Evolutionary conservation across 2,113 vertebrate genomes (phyloP).

Genomic region (Phycodurus eques): DNA sequence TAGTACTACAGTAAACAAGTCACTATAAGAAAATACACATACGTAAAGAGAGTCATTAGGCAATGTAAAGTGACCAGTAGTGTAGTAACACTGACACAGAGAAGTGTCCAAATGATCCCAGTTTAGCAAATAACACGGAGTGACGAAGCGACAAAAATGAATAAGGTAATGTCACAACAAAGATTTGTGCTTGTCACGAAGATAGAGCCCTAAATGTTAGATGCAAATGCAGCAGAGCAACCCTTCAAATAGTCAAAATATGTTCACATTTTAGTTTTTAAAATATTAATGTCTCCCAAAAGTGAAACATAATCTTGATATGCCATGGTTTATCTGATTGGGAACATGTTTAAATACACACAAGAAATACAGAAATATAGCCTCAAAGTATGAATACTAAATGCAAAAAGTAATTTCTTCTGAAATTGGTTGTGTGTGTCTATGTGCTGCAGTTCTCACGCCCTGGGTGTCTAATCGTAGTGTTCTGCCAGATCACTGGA

Average conservation of each 20-base stretch:
- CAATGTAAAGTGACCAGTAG: too few relatives aligned
- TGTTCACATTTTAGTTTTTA: neutral
- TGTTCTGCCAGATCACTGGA: slow-evolving; percentile 44
- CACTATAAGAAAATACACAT: too few relatives aligned
- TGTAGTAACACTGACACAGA: too few relatives aligned
- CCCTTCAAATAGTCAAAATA: neutral
- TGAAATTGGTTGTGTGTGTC: slow-evolving; percentile 4
- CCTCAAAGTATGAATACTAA: slow-evolving; percentile 23
- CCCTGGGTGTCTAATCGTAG: slow-evolving; percentile 44
- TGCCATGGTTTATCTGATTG: neutral
- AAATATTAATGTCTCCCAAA: neutral
- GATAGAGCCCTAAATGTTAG: neutral
- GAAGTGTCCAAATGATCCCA: too few relatives aligned
- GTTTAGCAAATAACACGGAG: too few relatives aligned
- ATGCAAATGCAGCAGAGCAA: neutral
- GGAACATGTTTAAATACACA: neutral
- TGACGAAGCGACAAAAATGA: too few relatives aligned
- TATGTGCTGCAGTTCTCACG: slow-evolving; percentile 14
- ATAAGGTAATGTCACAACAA: neutral
- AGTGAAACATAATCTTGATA: neutral
- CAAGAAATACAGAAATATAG: slow-evolving; percentile 3
- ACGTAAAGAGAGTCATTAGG: too few relatives aligned
- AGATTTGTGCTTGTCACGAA: neutral
- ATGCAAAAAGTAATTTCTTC: slow-evolving; percentile 30
- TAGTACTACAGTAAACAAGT: too few relatives aligned